phyloP scores from a whole-genome alignment of 2,888 invertebrate genomes.

The Scaptomyza cyrtandrae region DNA sequence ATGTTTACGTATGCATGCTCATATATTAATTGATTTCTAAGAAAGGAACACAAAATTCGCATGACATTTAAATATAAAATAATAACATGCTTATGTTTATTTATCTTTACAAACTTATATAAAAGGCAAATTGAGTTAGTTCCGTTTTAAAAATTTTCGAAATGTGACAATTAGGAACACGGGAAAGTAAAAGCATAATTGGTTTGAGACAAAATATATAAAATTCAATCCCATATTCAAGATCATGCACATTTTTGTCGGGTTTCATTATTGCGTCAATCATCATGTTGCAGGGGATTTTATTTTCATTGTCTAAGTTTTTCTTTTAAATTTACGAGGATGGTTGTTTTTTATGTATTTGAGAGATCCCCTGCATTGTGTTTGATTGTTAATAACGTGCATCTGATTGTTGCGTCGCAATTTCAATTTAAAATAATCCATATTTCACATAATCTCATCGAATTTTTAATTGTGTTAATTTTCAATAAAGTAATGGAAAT shows the following conservation, averaged over 20 bases:
- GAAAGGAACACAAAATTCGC: not conserved
- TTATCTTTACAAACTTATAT: conserved; percentile 8
- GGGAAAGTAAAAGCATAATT: not conserved
- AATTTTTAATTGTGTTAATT: conserved; percentile 1
- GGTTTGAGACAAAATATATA: conserved; percentile 12
- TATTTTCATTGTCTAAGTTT: conserved; percentile 5
- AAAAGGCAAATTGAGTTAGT: conserved; percentile 50
- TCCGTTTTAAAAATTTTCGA: conserved; percentile 19
- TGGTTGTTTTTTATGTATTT: too few species aligned
- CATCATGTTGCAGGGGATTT: conserved; percentile 16
- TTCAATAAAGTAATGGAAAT: not conserved
- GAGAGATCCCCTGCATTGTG: not conserved
- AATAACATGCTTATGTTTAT: too few species aligned
- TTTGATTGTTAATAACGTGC: not conserved
- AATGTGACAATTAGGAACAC: not conserved
- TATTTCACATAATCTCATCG: not conserved
- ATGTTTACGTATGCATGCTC: conserved; percentile 12
- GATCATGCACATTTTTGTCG: not conserved
- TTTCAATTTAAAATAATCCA: not conserved
- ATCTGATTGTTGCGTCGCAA: conserved; percentile 8
- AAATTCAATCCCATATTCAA: not conserved
- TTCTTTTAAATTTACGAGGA: too few species aligned
- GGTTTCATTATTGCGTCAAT: conserved; percentile 6
- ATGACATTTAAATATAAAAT: not conserved
- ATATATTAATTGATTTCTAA: not conserved